Conservation (phyloP, 2,888 invertebrate genomes). For the Flexamia atlantica region DNA sequence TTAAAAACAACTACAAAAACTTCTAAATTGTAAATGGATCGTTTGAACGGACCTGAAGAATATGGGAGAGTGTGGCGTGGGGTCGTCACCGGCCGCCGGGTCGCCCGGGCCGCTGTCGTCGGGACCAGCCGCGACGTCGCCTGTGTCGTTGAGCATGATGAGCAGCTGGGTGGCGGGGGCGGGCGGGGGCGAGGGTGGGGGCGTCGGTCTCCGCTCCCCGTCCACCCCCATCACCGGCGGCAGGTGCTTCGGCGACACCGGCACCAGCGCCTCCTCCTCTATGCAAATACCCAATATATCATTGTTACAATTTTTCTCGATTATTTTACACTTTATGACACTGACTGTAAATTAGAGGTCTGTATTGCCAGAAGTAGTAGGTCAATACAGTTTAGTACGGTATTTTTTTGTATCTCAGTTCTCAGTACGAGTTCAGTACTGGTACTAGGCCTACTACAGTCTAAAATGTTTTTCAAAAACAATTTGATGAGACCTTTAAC, state of each 20-base stretch:
- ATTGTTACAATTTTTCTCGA: too few species aligned
- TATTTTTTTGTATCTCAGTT: too few species aligned
- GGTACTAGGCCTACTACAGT: too few species aligned
- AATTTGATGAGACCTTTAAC: too few species aligned
- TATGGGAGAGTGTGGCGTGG: constrained; percentile 75
- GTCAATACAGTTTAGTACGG: too few species aligned
- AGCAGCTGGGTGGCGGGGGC: constrained; percentile 39
- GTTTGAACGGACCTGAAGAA: constrained; percentile 80
- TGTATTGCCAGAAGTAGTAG: too few species aligned
- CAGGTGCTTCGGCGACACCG: constrained; percentile 53
- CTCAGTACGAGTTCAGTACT: too few species aligned
- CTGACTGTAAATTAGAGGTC: too few species aligned
- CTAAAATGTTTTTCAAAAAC: too few species aligned
- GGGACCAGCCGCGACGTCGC: constrained; percentile 69
- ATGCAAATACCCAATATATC: not conserved
- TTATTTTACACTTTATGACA: too few species aligned
- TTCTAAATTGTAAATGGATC: not conserved
- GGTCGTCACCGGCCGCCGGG: not conserved
- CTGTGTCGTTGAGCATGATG: constrained; percentile 40
- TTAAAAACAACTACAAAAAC: too few species aligned
- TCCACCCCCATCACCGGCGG: constrained; percentile 64
- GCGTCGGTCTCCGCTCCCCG: constrained; percentile 39
- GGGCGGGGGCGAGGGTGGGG: constrained; percentile 24
- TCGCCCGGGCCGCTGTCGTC: not conserved
- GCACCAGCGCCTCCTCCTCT: constrained; percentile 51